Base-by-base conservation (phyloP, 2,888 invertebrate species). In the Coecobrya sp. region DNA sequence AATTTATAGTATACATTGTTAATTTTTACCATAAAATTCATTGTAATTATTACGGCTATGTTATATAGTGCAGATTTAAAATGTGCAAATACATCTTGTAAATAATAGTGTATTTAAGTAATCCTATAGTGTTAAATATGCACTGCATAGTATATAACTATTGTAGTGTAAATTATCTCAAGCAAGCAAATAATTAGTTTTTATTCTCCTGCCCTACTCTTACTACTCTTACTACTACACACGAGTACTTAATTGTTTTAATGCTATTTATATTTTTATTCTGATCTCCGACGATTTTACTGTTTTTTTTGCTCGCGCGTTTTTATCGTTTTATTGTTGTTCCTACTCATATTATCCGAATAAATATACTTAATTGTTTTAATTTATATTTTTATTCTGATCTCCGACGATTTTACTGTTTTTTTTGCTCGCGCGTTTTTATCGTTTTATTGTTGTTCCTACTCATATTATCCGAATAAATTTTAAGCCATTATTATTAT, bases 41-140 rank as follows among this genome's bases (percentile, higher is more conserved):
- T 7, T 7, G 25, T 25, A 25, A 25, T 36, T 36, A n/a, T n/a
- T n/a, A n/a, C n/a, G n/a, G n/a, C n/a, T 27, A 68, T 68, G 36
- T 16, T 36, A 3, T 16, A 25, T 65, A 65, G 22, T 42, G 76
- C 45, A 16, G 76, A 76, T 49, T 76, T 22, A 2, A n/a, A 73
- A 30, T 73, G 73, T 73, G 73, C 73, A 73, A 73, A 73, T 73
- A 73, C 42, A 73, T 42, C 73, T 10, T 73, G 73, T 73, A 73
- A 8, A 70, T 70, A 70, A 16, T 68, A 68, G 2, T n/a, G n/a
- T 65, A 65, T n/a, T n/a, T n/a, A n/a, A n/a, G n/a, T n/a, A 25
- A 11, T 59, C 1, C 59, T 1, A 19, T 59, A 7, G 59, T 19
- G 16, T 68, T 68, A 27, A 30, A 8, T 68, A 3, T 68, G 36